These are phyloP conservation scores for Thymelicus lineola DNA, from an alignment of 2,888 invertebrate species.

Conservation along the genomic window DNA sequence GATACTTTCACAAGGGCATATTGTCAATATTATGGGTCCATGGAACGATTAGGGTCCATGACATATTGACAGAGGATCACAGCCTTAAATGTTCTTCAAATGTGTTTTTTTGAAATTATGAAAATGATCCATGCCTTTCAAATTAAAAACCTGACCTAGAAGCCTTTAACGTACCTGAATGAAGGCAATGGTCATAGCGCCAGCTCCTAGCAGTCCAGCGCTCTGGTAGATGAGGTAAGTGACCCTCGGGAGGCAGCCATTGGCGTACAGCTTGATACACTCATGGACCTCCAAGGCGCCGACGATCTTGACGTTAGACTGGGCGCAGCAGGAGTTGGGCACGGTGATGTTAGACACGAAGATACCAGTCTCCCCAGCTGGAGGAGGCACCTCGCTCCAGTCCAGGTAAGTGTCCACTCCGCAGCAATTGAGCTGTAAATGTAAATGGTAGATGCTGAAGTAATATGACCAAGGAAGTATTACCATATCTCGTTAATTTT, in stretches of 20 bases:
- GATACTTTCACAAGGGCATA: no score
- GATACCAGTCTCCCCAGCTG: constrained; percentile 58
- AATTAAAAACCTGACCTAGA: no score
- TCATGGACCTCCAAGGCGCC: constrained; percentile 52
- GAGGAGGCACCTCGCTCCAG: constrained; percentile 78
- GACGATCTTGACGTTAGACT: constrained; percentile 48
- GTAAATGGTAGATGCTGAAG: not conserved
- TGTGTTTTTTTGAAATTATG: no score
- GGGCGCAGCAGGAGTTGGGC: constrained; percentile 87
- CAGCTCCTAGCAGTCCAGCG: constrained; percentile 89
- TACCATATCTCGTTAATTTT: no score
- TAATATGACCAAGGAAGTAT: no score
- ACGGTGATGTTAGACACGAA: constrained; percentile 72
- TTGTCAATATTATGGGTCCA: no score
- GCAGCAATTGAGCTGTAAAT: constrained; percentile 87
- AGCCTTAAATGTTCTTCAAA: no score
- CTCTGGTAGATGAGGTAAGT: constrained; percentile 88
- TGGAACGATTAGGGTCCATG: no score
- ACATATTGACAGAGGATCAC: no score
- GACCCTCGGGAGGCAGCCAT: constrained; percentile 87
- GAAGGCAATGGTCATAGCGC: constrained; percentile 91
- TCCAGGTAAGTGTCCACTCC: constrained; percentile 87
- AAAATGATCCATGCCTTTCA: no score
- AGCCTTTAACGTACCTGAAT: constrained; percentile 86
- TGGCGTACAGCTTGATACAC: constrained; percentile 72